These are phyloP conservation scores for Nestor notabilis DNA, from an alignment of 2,113 vertebrate genomes.

Conservation along the genomic window DNA sequence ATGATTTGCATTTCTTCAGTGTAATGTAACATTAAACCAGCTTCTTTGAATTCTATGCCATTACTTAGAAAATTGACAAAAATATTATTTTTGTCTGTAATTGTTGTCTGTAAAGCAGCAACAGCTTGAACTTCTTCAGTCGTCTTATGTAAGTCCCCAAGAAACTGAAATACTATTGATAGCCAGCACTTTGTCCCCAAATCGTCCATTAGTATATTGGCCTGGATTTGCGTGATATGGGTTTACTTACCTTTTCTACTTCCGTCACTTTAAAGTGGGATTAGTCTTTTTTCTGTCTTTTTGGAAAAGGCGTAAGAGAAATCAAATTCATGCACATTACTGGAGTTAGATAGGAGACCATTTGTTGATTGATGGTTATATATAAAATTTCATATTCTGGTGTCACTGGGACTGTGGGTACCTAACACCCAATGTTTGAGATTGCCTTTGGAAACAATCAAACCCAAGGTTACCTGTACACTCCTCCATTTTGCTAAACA, in stretches of 20 bases:
- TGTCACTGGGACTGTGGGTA: not conserved
- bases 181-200: not conserved
- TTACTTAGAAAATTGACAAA: not conserved
- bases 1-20: not conserved
- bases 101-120: not conserved
- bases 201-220: not conserved
- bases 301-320: not conserved
- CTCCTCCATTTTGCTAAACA: not conserved
- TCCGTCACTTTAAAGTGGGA: not conserved
- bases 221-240: not conserved
- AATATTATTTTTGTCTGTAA: not conserved
- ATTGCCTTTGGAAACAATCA: not conserved
- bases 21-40: not conserved
- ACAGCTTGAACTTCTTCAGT: not conserved
- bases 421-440: not conserved
- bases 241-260: not conserved
- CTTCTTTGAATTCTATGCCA: not conserved
- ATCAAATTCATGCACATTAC: not conserved
- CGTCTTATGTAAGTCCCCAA: not conserved
- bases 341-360: not conserved
- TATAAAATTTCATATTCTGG: not conserved
- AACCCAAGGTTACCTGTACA: not conserved
- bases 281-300: not conserved
- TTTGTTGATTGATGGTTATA: not conserved
- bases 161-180: not conserved